A percentile compares a stretch with the other conserved stretches of the same genome.
These are phyloP conservation scores for Heterodera carotae DNA, from an alignment of 1,140 invertebrate species.

Conservation along the genomic window DNA sequence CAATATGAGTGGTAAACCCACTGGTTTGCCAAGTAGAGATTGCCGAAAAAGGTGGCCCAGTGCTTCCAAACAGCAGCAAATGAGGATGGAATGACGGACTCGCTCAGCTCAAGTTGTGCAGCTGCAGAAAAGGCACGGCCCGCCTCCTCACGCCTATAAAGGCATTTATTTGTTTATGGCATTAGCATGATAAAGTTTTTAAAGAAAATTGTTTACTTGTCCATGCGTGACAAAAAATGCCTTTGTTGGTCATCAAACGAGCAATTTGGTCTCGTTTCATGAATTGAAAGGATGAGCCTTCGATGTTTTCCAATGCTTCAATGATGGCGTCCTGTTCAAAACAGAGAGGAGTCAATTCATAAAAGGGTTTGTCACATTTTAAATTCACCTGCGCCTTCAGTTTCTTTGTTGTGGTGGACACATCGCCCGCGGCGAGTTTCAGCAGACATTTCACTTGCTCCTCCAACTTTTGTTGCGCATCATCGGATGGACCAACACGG, in stretches of 20 bases:
- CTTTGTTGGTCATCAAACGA: slow-evolving; percentile 38
- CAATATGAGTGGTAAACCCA: slow-evolving; percentile 6
- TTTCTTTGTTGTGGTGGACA: neutral
- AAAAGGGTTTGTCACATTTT: no score
- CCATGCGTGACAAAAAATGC: slow-evolving; percentile 35
- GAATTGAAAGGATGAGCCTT: slow-evolving; percentile 32
- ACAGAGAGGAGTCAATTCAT: no score
- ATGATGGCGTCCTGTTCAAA: slow-evolving; percentile 24
- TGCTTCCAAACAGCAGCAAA: slow-evolving; percentile 36
- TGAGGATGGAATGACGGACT: neutral
- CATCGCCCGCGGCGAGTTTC: slow-evolving; percentile 27
- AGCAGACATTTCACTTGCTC: slow-evolving; percentile 43
- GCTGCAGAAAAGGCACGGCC: slow-evolving; percentile 40
- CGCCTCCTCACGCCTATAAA: slow-evolving; percentile 36
- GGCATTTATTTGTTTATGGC: neutral
- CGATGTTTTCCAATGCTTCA: slow-evolving; percentile 39
- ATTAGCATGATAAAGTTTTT: no score
- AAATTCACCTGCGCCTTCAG: neutral
- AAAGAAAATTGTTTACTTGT: slow-evolving; percentile 38
- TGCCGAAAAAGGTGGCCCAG: slow-evolving; percentile 33
- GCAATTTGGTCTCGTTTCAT: slow-evolving; percentile 39
- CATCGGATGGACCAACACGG: slow-evolving; percentile 32
- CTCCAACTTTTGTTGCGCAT: slow-evolving; percentile 40
- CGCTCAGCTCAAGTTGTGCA: slow-evolving; percentile 30
- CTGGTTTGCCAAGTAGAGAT: slow-evolving; percentile 38